Conservation (phyloP, 2,888 invertebrate species). For the Zele albiditarsus region DNA sequence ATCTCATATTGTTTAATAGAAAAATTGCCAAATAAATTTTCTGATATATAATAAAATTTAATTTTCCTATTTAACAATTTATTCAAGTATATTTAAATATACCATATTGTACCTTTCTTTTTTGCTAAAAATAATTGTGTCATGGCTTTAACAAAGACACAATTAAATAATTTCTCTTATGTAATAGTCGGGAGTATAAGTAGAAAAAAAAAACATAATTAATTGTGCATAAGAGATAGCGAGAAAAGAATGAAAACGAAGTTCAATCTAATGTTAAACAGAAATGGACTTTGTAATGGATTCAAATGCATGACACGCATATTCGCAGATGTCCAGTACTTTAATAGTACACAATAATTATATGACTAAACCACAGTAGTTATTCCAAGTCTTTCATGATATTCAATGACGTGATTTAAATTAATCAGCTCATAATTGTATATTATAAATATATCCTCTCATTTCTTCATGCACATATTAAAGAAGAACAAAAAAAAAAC, state of each 20-base stretch:
- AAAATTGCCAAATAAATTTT: no score
- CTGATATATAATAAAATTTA: no score
- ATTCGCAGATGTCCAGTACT: neutral
- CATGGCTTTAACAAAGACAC: neutral
- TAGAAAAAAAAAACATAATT: neutral
- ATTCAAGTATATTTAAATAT: no score
- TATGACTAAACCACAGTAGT: neutral
- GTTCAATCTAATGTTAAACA: neutral
- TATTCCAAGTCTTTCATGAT: neutral
- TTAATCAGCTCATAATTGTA: neutral
- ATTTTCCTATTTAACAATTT: no score
- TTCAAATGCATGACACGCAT: neutral
- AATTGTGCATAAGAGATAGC: neutral
- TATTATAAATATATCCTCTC: neutral
- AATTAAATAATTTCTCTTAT: neutral
- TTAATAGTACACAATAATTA: neutral
- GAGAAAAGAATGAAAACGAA: neutral
- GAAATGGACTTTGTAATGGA: slow-evolving; percentile 8
- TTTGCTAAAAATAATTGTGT: no score
- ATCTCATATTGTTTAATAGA: no score
- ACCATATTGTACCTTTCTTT: no score
- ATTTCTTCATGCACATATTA: neutral
- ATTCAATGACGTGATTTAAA: neutral
- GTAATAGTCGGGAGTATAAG: neutral
- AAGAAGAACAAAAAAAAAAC: neutral